Evolutionary conservation across 1,140 invertebrate species (phyloP), one percentile per base, ranked within the genome.

Genomic region (Ephestia elutella): DNA sequence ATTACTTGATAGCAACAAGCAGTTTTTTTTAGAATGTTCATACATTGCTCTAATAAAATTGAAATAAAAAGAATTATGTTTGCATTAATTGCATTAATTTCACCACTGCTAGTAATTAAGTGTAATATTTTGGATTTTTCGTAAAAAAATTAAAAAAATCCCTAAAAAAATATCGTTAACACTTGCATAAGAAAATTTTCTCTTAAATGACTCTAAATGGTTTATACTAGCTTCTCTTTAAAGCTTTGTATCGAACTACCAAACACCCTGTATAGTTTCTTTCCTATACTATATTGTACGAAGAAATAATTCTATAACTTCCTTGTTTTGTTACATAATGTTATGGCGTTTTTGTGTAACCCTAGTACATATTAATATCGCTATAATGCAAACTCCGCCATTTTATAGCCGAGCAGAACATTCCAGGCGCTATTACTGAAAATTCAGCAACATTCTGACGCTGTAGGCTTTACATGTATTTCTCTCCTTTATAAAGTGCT

Each of bases 321-420:
- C n/a, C n/a, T n/a, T 44, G 15, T 17, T 44, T 17, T 44, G 9
- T 44, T 15, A 15, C 38, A 44, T 44, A 44, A 44, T 44, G 21
- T 9, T 51, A 28, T 54, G 49, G 60, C 28, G 55, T 56, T 62
- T 50, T 62, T 57, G 60, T 53, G 50, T 53, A 13, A 44, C 18
- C 49, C 49, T 9, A 51, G 53, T 63, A 32, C 30, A 32, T 32
- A 63, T 63, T 63, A 63, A 63, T 63, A 63, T 51, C 19, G 21
- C 30, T 44, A 56, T 63, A 63, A 63, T 63, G 57, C 49, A 59
- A 55, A 63, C 57, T n/a, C 54, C 30, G 49, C 49, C 60, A 19
- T 57, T 62, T 49, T 48, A 28, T 38, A 32, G n/a, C 56, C 13
- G 38, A 17, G 44, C 11, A 50, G 30, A 13, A 48, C 44, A 51